Conservation (phyloP, 2,888 invertebrate species). For the Cerastoderma edule region DNA sequence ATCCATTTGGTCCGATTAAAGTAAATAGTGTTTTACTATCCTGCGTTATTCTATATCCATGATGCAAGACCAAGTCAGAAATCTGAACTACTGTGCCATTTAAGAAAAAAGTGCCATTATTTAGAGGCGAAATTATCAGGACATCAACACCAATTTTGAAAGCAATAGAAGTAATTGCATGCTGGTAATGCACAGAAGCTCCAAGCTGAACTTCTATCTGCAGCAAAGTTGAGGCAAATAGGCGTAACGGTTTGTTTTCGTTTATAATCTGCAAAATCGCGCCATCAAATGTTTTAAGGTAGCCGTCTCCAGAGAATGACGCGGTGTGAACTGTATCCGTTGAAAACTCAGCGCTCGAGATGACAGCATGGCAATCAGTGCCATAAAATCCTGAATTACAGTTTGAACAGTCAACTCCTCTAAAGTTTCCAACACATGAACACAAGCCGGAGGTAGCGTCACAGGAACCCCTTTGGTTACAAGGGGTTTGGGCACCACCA, state of each 20-base stretch:
- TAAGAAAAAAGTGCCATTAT: slow-evolving; percentile 30
- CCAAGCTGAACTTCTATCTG: slow-evolving; percentile 47
- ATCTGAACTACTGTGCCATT: slow-evolving; percentile 29
- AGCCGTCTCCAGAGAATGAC: slow-evolving; percentile 49
- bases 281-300: slow-evolving; percentile 66
- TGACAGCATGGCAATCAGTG: slow-evolving; percentile 57
- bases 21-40: slow-evolving; percentile 1
- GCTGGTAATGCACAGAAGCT: slow-evolving; percentile 27
- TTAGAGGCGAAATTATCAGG: slow-evolving; percentile 32
- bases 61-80: slow-evolving; percentile 21
- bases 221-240: slow-evolving; percentile 29
- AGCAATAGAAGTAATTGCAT: slow-evolving; percentile 28
- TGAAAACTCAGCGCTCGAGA: too few species aligned
- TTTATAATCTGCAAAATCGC: slow-evolving; percentile 54
- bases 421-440: slow-evolving; percentile 59
- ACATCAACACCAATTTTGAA: slow-evolving; percentile 21
- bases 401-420: slow-evolving; percentile 52
- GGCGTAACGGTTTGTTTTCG: slow-evolving; percentile 23
- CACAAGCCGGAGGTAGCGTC: slow-evolving; percentile 62
- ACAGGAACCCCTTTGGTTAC: slow-evolving; percentile 65
- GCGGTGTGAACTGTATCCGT: slow-evolving; percentile 21
- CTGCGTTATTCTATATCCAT: slow-evolving; percentile 16
- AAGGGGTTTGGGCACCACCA: slow-evolving; percentile 63
- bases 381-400: slow-evolving; percentile 65
- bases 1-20: slow-evolving; percentile 35